phyloP scores from a whole-genome alignment of 2,888 invertebrate species.

The Sicus ferrugineus region DNA sequence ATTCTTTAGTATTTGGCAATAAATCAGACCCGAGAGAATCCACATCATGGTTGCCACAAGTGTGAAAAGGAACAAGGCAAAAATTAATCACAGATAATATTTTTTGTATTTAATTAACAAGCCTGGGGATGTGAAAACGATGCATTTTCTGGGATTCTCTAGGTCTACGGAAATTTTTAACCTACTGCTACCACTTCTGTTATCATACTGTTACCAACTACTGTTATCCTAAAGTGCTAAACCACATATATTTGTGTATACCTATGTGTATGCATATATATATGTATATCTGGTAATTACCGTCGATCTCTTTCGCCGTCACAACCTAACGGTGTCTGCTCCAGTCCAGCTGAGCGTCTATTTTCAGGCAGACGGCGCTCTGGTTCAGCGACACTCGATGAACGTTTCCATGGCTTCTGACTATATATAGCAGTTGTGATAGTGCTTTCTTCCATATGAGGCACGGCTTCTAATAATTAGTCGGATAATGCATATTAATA shows the following conservation, averaged over 20 bases:
- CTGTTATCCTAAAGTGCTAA: too few relatives aligned
- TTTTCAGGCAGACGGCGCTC: constrained; percentile 65
- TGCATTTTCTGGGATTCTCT: too few relatives aligned
- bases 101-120: not conserved
- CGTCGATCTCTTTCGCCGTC: constrained; percentile 69
- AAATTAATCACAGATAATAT: not conserved
- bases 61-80: not conserved
- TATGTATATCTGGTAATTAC: too few relatives aligned
- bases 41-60: too few relatives aligned
- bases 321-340: constrained; percentile 64
- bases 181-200: too few relatives aligned
- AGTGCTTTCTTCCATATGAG: constrained; percentile 34
- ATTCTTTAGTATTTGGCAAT: too few relatives aligned
- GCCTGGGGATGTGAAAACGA: too few relatives aligned
- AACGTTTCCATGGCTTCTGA: constrained; percentile 67
- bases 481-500: not conserved
- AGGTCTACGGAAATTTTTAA: too few relatives aligned
- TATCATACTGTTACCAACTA: too few relatives aligned
- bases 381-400: constrained; percentile 69
- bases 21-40: too few relatives aligned
- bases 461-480: constrained; percentile 48
- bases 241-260: too few relatives aligned
- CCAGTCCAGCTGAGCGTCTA: constrained; percentile 48
- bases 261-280: too few relatives aligned
- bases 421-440: constrained; percentile 42